These are phyloP conservation scores for Trisateles emortualis DNA, from an alignment of 2,888 invertebrate species.

Conservation along the genomic window DNA sequence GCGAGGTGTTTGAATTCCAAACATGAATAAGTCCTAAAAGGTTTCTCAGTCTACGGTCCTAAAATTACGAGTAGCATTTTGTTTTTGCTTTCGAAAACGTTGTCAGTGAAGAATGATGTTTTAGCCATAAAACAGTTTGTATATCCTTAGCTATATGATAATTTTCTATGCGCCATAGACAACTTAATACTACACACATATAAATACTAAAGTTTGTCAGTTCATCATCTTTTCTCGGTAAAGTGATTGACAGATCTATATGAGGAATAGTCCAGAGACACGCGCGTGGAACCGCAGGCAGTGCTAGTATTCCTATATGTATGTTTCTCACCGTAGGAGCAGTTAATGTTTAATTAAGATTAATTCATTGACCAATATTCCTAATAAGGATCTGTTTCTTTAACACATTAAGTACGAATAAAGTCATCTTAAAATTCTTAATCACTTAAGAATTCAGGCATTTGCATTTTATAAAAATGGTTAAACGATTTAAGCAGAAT, in stretches of 20 bases:
- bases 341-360: conserved; percentile 29
- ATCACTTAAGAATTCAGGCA: neutral
- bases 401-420: neutral
- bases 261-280: no score
- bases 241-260: no score
- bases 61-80: conserved; percentile 12
- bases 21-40: conserved; percentile 15
- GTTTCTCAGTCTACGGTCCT: no score
- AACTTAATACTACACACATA: neutral
- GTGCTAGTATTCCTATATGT: conserved; percentile 8
- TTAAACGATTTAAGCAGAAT: no score
- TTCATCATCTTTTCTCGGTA: no score
- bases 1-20: conserved; percentile 16
- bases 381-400: conserved; percentile 20
- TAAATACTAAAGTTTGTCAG: no score
- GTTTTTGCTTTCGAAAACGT: conserved; percentile 12
- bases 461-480: neutral
- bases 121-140: conserved; percentile 19
- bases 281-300: neutral
- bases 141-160: conserved; percentile 36
- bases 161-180: conserved; percentile 13
- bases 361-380: conserved; percentile 36
- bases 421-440: neutral
- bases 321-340: conserved; percentile 37
- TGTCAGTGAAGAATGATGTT: conserved; percentile 31